Conservation (phyloP, 2,888 invertebrate genomes). For the Punctoribates punctum region DNA sequence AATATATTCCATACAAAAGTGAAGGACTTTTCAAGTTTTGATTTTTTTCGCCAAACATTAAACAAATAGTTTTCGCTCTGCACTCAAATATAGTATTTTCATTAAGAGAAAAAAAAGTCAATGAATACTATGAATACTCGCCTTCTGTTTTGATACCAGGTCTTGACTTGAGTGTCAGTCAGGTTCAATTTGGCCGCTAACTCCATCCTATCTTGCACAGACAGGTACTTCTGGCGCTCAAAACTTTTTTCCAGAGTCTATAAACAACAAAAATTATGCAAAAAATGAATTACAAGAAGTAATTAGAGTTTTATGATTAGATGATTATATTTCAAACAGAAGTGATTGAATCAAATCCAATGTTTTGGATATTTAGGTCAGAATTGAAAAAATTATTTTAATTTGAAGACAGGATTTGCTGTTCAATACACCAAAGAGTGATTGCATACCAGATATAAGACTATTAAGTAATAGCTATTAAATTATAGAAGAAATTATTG, state of each 20-base stretch:
- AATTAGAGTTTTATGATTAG: not conserved
- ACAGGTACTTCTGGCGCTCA: slow-evolving; percentile 92
- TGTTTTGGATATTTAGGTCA: slow-evolving; percentile 17
- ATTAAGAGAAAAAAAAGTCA: slow-evolving; percentile 4
- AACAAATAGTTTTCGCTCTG: not conserved
- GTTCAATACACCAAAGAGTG: not conserved
- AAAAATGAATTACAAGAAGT: slow-evolving; percentile 9
- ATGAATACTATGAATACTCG: slow-evolving; percentile 58
- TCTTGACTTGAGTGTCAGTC: slow-evolving; percentile 98
- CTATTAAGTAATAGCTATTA: not conserved
- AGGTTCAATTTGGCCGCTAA: slow-evolving; percentile 82
- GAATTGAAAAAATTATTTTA: not conserved
- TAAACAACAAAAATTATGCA: slow-evolving; percentile 43
- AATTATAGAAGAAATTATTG: slow-evolving; percentile 26
- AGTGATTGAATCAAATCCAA: slow-evolving; percentile 22
- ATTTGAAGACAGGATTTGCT: not conserved
- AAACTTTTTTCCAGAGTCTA: slow-evolving; percentile 88
- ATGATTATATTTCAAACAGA: not conserved
- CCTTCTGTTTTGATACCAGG: slow-evolving; percentile 99
- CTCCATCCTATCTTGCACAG: slow-evolving; percentile 96
- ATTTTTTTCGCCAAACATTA: not conserved
- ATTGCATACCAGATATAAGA: not conserved
- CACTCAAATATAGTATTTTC: too few species aligned
- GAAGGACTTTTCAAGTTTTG: not conserved
- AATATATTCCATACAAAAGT: not conserved